Evolutionary conservation across 1,140 invertebrate genomes (phyloP), one percentile per base, ranked within the genome.

Genomic region (Papilio aristodemus): DNA sequence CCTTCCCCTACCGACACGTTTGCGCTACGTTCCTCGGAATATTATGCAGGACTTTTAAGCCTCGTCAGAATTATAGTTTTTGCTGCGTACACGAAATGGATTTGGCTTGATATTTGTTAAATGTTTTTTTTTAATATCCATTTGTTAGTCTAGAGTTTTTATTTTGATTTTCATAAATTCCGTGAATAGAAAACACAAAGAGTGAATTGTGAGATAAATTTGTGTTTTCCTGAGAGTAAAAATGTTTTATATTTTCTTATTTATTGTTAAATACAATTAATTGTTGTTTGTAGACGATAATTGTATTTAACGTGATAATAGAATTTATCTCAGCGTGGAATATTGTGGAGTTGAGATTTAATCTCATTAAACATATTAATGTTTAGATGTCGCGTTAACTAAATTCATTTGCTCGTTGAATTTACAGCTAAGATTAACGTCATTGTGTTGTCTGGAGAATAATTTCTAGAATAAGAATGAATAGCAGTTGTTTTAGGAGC

Each of bases 11-110:
- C 25, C 41, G 25, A 14, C 19, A 66, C 62, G 62, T 64, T 64
- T 50, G 39, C 58, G n/a, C 58, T 50, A 66, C 41, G 63, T 25
- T 59, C 25, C 6, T 41, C 22, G 17, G 22, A 46, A 66, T 66
- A 66, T 66, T 66, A 66, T 66, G 39, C 63, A 66, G 63, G 41
- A 38, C 27, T 50, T 66, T 66, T 66, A 25, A 36, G 27, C 19
- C 41, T 66, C 41, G 27, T 13, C 41, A 17, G 63, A 32, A 66
- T 66, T 66, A 50, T 50, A 66, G 63, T 66, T 50, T 66, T 66
- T 13, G 43, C 11, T 37, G 39, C 27, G 58, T 37, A 9, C 19
- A 8, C 27, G 36, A 37, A 62, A 62, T 7, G 17, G 59, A 25
- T 25, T 50, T 50, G 4, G 19, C 19, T 50, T 54, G 6, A 32